Evolutionary conservation across 64 coral and sea anemone genomes (phyloP).

Genomic region (Porites lutea): DNA sequence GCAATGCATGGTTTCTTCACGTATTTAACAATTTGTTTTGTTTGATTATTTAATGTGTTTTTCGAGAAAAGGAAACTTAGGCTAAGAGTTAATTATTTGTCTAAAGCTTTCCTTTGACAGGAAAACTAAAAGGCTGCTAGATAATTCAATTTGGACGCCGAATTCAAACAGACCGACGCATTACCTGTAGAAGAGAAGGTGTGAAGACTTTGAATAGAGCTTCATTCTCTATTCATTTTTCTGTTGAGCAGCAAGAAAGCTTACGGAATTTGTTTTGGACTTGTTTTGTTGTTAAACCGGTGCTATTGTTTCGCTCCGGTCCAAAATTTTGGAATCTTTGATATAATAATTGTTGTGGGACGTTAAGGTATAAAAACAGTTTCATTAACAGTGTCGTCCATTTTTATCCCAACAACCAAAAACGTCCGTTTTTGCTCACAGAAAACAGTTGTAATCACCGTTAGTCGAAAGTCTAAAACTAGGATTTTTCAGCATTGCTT

Average conservation of each 20-base stretch:
- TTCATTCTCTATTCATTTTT: slow-evolving; percentile 9
- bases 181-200: slow-evolving; percentile 2
- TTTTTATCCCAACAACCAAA: neutral
- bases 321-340: neutral
- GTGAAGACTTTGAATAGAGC: slow-evolving; percentile 4
- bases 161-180: slow-evolving; percentile 19
- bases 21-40: neutral
- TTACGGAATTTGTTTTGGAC: neutral
- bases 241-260: slow-evolving; percentile 19
- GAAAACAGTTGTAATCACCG: neutral
- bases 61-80: slow-evolving; percentile 1
- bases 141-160: slow-evolving; percentile 38
- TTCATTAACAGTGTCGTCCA: neutral
- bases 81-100: neutral
- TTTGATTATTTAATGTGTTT: slow-evolving; percentile 28
- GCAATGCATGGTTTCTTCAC: neutral
- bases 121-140: neutral
- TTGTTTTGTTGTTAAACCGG: neutral
- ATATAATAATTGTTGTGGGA: neutral
- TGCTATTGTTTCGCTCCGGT: neutral
- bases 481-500: neutral
- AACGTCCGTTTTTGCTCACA: neutral
- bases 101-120: neutral
- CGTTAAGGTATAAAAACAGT: neutral
- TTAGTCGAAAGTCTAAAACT: neutral